Base-by-base conservation (phyloP, 2,888 invertebrate genomes). In the Eupeodes luniger region DNA sequence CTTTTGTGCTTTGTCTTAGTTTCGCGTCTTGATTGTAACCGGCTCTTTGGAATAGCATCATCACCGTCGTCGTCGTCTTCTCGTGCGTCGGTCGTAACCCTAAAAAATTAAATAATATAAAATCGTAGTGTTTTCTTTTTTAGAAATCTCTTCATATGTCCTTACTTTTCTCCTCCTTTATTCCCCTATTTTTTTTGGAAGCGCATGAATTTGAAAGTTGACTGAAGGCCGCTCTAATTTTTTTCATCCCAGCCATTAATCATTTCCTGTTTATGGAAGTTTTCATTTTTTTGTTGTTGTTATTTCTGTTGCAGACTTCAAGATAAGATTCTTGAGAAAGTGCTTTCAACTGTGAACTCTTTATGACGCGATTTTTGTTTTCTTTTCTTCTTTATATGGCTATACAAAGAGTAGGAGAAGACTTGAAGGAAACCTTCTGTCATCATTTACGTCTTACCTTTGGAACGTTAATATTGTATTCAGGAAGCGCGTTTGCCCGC, bases 401-500 rank as follows among this genome's bases (percentile, higher is more conserved):
- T 27, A 2, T 27, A 27, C 11, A 19, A 19, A 53, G 44, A 9
- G 44, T 9, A 62, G 61, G 49, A 49, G 44, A 40, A 36, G 69
- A 40, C 34, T 57, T 61, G 70, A 70, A 72, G 81, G 77, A 88
- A 85, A 84, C 78, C 81, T 75, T 81, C 84, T 74, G 78, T 84
- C 81, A 87, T 84, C 79, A 87, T 84, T 87, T 87, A 77, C 72
- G 70, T 67, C 72, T 70, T 67, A 84, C 87, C 87, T 87, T 80
- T 61, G 83, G 80, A 83, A 87, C 66, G 55, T 74, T 74, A 72
- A 87, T 72, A 74, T 72, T 86, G 82, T 82, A 74, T 66, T 64
- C 78, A 67, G 76, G 75, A 84, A 84, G 57, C 53, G 75, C 34
- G 57, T 61, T 72, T n/a, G 36, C 62, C 9, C 59, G 72, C 81